Percentiles rank a stretch among this genome's conserved stretches.
These are phyloP conservation scores for Hirtodrosophila histrioides DNA, from an alignment of 2,888 invertebrate genomes.

Conservation along the genomic window DNA sequence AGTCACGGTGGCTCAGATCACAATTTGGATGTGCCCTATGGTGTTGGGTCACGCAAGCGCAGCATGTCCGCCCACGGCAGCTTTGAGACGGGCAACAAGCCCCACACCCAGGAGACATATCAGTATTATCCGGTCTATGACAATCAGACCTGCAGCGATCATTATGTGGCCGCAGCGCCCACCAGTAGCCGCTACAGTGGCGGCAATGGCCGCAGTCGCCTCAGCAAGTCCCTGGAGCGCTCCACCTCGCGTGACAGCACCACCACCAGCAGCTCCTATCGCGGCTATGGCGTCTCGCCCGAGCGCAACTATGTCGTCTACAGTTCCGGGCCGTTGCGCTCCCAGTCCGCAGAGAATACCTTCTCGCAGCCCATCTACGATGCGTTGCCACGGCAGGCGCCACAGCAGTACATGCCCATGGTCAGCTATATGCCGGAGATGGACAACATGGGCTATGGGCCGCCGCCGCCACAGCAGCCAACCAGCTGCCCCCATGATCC, in stretches of 20 bases:
- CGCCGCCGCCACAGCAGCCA: constrained; percentile 53
- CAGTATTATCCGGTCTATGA: constrained; percentile 84
- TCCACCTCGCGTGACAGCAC: constrained; percentile 83
- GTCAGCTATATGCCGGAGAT: constrained; percentile 55
- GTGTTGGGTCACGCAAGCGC: constrained; percentile 74
- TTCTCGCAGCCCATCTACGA: constrained; percentile 85
- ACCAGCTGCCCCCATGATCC: constrained; percentile 59
- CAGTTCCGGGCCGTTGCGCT: constrained; percentile 80
- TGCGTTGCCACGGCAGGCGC: constrained; percentile 81
- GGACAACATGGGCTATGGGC: constrained; percentile 47
- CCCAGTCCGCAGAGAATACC: constrained; percentile 84
- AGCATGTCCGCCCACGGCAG: constrained; percentile 84
- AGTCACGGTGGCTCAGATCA: constrained; percentile 83
- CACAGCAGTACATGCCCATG: constrained; percentile 51
- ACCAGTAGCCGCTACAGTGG: constrained; percentile 60
- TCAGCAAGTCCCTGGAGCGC: constrained; percentile 84
- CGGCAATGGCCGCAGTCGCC: constrained; percentile 58
- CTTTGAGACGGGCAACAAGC: constrained; percentile 78
- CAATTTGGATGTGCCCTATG: constrained; percentile 79
- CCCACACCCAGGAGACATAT: constrained; percentile 78
- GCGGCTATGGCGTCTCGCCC: constrained; percentile 82
- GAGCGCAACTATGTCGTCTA: constrained; percentile 83
- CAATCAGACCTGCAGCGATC: constrained; percentile 83
- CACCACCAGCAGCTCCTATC: constrained; percentile 77
- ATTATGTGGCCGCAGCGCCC: constrained; percentile 81